phyloP scores from a whole-genome alignment of 2,113 vertebrate species.

The Drymodes brunneopygia region DNA sequence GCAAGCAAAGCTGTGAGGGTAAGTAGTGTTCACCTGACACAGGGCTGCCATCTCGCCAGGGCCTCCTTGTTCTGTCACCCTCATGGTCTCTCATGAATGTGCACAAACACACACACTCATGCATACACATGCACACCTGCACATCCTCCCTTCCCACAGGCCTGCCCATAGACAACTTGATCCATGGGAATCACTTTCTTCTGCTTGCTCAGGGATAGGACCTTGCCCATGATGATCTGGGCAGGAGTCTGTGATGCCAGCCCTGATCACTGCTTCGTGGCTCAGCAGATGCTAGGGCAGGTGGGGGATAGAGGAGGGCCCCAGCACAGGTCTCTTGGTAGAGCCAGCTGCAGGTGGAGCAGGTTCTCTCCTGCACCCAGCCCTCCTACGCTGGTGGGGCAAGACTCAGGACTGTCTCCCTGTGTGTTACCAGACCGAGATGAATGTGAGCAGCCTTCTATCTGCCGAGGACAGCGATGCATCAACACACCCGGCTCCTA shows the following conservation, averaged over 20 bases:
- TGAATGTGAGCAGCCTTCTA: slow-evolving; percentile 82
- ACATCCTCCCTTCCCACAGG: background rate
- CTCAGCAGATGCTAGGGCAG: background rate
- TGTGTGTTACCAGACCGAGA: slow-evolving; percentile 78
- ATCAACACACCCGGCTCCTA: slow-evolving; percentile 88
- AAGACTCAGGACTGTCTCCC: background rate
- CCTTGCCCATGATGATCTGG: background rate
- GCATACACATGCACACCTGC: too few species aligned
- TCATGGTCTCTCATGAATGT: rapidly evolving
- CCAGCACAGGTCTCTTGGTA: background rate
- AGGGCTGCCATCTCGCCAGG: background rate
- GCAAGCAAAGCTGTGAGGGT: slow-evolving; percentile 87
- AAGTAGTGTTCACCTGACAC: background rate
- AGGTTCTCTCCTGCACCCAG: background rate
- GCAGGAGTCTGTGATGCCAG: background rate
- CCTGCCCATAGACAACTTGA: background rate
- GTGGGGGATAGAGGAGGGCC: background rate
- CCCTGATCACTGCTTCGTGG: background rate
- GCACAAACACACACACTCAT: too few species aligned
- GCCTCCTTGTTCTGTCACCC: background rate
- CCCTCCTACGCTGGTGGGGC: background rate
- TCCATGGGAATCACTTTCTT: background rate
- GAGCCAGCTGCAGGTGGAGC: background rate
- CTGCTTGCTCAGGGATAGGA: background rate
- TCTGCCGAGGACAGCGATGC: slow-evolving; percentile 82